Evolutionary conservation across 2,888 invertebrate genomes (phyloP), one percentile per base, ranked within the genome.

Genomic region (Lamellibrachia satsuma): DNA sequence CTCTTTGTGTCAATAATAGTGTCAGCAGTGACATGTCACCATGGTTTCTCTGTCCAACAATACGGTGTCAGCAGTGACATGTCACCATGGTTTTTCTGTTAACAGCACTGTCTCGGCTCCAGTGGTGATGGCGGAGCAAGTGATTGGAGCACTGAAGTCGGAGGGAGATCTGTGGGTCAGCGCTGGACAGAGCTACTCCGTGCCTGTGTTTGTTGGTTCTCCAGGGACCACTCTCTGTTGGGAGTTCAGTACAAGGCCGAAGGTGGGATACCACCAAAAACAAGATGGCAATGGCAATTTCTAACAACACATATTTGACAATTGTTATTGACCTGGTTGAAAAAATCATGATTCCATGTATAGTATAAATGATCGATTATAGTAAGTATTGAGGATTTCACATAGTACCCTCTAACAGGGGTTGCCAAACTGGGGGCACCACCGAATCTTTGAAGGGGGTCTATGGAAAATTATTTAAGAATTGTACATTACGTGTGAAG

Each of bases 231-330:
- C 95, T 90, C 94, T 97, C 52, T 95, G 94, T 91, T 97, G 96
- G 96, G 95, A 96, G 93, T 96, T 96, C 93, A 95, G 95, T 1
- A 96, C 96, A 6, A 95, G 96, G 75, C 96, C 96, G 39, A 96
- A 96, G 95, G 97, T 96, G 94, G 90, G n/a, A 96, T 97, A 8
- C 55, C 55, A 9, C 27, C 39, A 39, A 39, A 39, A 39, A 39
- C 39, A 39, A 39, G 39, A 39, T 39, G 39, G 39, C 39, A 39
- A 39, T 39, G 39, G 0, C 39, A 39, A 39, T 39, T 39, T 39
- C 39, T 39, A 39, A 39, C 39, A 39, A 39, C 39, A 39, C 39
- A 39, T 39, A 39, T 39, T 39, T 39, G 39, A 39, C 39, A 39
- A 39, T 39, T 39, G 39, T 39, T 39, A 39, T 39, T 39, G 39